Base-by-base conservation (phyloP, 2,113 vertebrate species). In the Nannobrachium achirus region DNA sequence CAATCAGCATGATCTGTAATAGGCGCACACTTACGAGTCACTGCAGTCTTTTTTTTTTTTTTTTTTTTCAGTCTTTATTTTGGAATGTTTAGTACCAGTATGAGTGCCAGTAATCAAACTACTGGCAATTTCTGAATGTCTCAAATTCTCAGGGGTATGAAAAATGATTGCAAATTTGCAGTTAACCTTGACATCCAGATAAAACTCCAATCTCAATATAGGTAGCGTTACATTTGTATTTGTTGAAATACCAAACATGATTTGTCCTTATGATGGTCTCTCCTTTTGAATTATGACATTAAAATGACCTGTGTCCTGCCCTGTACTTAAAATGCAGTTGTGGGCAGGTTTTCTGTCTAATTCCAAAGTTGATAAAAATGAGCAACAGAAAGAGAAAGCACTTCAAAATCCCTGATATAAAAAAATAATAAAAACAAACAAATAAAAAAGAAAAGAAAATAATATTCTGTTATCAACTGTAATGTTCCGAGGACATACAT, bases 1-100 rank as follows among this genome's bases (percentile, higher is more conserved):
- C 91, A 91, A 91, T 93, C 89, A 92, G 91, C 86, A 90, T 91
- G 86, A 90, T 91, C 88, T 90, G 86, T 91, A 92, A 91, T 90
- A 93, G 91, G 89, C 88, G 86, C 88, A 92, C 88, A 92, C 89
- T 91, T 91, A 88, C 89, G 85, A 90, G 87, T 90, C 89, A 89
- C 89, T 88, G 72, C 84, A 89, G 89, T 90, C 83, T 89, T 85
- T 71, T 88, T 85, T 87, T 85, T 89, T 85, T 53, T 82, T 87
- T 85, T 87, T 80, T 73, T 78, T 70, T 56, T 84, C 84, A 87
- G 85, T 89, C 79, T 91, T 89, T 89, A 89, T 89, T 93, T 92
- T 92, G 91, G 90, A 93, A 92, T 93, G 91, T 93, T 92, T 90
- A 91, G 84, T 91, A 91, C 90, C 88, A 88, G 90, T 91, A 89